Conservation (phyloP, 2,888 invertebrate genomes). For the Atethmia centrago region DNA sequence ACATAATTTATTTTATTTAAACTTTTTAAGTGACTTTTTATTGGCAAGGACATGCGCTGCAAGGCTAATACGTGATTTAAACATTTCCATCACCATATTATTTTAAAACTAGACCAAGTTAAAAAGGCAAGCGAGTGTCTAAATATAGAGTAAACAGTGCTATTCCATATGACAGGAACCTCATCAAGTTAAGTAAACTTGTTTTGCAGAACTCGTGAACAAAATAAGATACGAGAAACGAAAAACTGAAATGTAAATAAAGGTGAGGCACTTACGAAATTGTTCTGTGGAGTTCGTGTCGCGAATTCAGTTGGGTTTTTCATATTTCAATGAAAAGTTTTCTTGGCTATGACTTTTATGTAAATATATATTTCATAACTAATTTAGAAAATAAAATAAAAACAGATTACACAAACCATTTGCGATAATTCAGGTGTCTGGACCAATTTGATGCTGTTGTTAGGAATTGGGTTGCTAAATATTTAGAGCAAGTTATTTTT, state of each 20-base stretch:
- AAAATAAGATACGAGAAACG: conserved; percentile 37
- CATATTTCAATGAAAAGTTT: neutral
- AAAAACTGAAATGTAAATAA: conserved; percentile 46
- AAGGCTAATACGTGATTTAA: conserved; percentile 20
- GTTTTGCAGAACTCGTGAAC: conserved; percentile 35
- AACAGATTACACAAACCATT: neutral
- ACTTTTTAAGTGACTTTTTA: conserved; percentile 37
- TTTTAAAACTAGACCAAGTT: conserved; percentile 16
- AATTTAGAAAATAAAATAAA: neutral
- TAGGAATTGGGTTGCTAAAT: neutral
- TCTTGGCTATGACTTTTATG: neutral
- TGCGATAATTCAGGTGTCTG: neutral
- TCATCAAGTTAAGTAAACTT: conserved; percentile 46
- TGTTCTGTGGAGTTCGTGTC: conserved; percentile 35
- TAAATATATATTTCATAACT: no score
- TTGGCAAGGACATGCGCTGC: conserved; percentile 54
- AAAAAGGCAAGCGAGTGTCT: conserved; percentile 33
- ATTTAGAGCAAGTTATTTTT: neutral
- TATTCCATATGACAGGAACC: conserved; percentile 21
- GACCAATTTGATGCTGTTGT: neutral
- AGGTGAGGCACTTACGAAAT: conserved; percentile 51
- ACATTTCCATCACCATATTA: conserved; percentile 25
- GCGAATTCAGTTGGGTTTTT: conserved; percentile 14
- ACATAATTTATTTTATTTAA: conserved; percentile 17
- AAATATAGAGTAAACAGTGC: conserved; percentile 23